Percentiles rank a stretch among this genome's conserved stretches.
These are phyloP conservation scores for Dasysyrphus albostriatus DNA, from an alignment of 2,888 invertebrate species.

Conservation along the genomic window DNA sequence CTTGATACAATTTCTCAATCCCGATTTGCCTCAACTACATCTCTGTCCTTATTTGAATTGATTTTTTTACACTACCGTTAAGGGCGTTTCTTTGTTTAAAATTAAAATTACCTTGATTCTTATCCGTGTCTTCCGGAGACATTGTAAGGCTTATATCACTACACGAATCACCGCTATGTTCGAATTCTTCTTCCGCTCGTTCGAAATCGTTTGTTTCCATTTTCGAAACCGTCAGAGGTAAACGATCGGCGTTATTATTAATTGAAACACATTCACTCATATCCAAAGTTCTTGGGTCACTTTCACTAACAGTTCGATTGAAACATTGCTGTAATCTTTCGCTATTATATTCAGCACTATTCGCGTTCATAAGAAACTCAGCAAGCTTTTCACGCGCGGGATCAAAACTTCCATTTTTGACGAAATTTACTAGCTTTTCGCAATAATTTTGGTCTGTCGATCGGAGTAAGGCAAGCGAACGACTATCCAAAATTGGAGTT, in stretches of 20 bases:
- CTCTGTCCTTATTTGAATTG: no score
- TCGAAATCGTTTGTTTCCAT: conserved; percentile 66
- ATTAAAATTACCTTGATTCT: conserved; percentile 80
- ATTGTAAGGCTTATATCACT: conserved; percentile 83
- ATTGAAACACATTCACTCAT: conserved; percentile 60
- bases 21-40: no score
- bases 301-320: conserved; percentile 69
- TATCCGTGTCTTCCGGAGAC: conserved; percentile 82
- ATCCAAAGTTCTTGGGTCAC: conserved; percentile 56
- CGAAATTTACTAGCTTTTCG: conserved; percentile 76
- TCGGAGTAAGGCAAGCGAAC: conserved; percentile 78
- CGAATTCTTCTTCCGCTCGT: conserved; percentile 81
- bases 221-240: conserved; percentile 58
- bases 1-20: no score
- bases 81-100: neutral
- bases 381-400: conserved; percentile 76
- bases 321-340: conserved; percentile 64
- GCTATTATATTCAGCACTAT: conserved; percentile 58
- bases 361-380: conserved; percentile 75
- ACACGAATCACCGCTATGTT: conserved; percentile 83
- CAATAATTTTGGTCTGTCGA: conserved; percentile 77
- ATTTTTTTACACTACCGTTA: no score
- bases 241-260: conserved; percentile 54
- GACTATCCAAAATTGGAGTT: conserved; percentile 66
- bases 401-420: conserved; percentile 75